Conservation (phyloP, 2,113 vertebrate species). For the Sakesphorus luctuosus region DNA sequence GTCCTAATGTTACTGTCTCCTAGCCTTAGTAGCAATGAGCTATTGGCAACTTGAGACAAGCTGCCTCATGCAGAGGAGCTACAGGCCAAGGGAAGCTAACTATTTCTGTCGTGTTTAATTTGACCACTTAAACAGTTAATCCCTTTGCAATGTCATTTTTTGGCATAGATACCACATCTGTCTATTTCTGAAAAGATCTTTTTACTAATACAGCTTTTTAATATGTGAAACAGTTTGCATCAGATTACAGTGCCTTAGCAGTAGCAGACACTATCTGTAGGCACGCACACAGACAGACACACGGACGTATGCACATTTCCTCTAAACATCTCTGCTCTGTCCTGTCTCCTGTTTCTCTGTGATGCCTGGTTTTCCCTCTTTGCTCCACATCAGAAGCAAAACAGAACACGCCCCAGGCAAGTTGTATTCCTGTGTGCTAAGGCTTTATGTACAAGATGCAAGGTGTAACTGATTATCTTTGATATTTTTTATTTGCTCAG, state of each 20-base stretch:
- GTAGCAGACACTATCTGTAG: slow-evolving; percentile 1
- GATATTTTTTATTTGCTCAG: background rate
- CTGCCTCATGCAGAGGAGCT: slow-evolving; percentile 42
- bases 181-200: slow-evolving; percentile 48
- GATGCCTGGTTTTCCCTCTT: background rate
- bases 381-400: background rate
- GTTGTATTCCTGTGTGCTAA: background rate
- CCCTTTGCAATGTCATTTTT: slow-evolving; percentile 58
- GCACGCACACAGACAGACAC: background rate
- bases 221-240: slow-evolving; percentile 53
- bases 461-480: background rate
- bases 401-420: background rate
- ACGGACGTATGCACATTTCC: background rate
- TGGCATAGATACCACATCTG: slow-evolving; percentile 50
- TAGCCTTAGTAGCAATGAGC: slow-evolving; percentile 20
- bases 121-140: slow-evolving; percentile 64
- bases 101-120: slow-evolving; percentile 63
- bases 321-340: background rate
- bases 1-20: slow-evolving; percentile 38
- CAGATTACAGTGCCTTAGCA: slow-evolving; percentile 25
- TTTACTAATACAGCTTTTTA: slow-evolving; percentile 49
- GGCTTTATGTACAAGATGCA: background rate
- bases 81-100: slow-evolving; percentile 57
- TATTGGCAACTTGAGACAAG: slow-evolving; percentile 57
- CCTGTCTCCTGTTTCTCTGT: background rate